These are phyloP conservation scores for Drosophila greeni DNA, from an alignment of 2,888 invertebrate species.

Conservation along the genomic window DNA sequence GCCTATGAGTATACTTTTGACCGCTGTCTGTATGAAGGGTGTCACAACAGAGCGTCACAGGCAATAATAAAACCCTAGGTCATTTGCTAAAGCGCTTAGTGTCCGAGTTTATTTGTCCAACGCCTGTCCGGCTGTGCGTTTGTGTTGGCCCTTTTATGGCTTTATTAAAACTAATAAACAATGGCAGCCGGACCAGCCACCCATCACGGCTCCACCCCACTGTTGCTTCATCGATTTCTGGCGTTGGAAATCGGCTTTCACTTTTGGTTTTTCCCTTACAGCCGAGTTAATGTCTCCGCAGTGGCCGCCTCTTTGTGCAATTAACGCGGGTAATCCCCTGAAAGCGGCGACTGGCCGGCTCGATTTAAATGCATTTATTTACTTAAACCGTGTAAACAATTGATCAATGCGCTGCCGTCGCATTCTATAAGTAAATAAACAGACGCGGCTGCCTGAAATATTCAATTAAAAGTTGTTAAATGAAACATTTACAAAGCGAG, in stretches of 20 bases:
- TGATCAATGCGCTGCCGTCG: conserved; percentile 46
- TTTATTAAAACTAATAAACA: conserved; percentile 68
- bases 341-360: conserved; percentile 12
- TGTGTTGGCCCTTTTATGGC: conserved; percentile 49
- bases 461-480: conserved; percentile 69
- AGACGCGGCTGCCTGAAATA: conserved; percentile 54
- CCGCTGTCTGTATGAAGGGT: background rate
- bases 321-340: conserved; percentile 38
- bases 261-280: conserved; percentile 14
- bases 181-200: conserved; percentile 15
- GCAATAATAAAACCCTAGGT: conserved; percentile 44
- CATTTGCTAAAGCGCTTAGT: conserved; percentile 65
- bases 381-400: conserved; percentile 65
- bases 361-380: conserved; percentile 56
- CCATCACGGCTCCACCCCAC: background rate
- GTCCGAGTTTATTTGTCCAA: conserved; percentile 59
- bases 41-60: conserved; percentile 4
- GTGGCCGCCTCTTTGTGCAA: conserved; percentile 38
- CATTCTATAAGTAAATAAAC: conserved; percentile 46
- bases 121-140: conserved; percentile 6
- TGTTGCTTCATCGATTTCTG: conserved; percentile 34
- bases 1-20: conserved; percentile 8
- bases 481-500: conserved; percentile 62
- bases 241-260: conserved; percentile 29
- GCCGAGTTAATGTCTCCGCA: conserved; percentile 26